Base-by-base conservation (phyloP, 2,113 vertebrate genomes). In the Mionectes macconnelli region DNA sequence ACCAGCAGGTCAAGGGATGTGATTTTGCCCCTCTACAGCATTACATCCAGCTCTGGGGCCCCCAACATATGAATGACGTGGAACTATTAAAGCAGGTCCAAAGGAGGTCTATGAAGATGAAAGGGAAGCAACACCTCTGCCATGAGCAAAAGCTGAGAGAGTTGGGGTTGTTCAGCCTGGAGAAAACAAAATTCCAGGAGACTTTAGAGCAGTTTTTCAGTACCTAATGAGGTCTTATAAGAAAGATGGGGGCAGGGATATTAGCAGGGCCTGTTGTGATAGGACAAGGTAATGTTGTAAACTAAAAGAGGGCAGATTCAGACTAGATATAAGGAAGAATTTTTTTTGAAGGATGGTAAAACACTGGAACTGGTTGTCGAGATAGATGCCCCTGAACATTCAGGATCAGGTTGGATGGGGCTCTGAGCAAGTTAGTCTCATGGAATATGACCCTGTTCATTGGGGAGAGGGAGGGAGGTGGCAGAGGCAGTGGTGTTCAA, bases 31-130 rank as follows among this genome's bases (percentile, higher is more conserved):
- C 28, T 45, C 49, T n/a, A 8, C 6, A 78, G 6, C 10, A 13
- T 20, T 12, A n/a, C 10, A 10, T n/a, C 44, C 66, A 86, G 60
- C 27, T 49, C 66, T 68, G 44, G 16, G 4, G 44, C 6, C 8
- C 25, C 10, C 60, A 78, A 20, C 39, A 49, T 11, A 59, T 4
- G 20, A 74, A n/a, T 6, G 6, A 59, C 37, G 17, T 3, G 0
- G 8, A 62, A 18, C n/a, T 64, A 7, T 18, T 64, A 14, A 27
- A 69, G 8, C 0, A 0, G 21, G 50, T 23, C 52, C 28, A 85
- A 47, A 67, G 33, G 18, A 85, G 13, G 28, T 23, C 3, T 44
- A 37, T 6, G 7, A 22, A 75, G 15, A 9, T 42, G 19, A 62
- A 50, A 27, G 13, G 19, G 22, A 18, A 44, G 28, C 7, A 85